A percentile compares a stretch with the other conserved stretches of the same genome.
phyloP scores from a whole-genome alignment of 2,888 invertebrate genomes.

The Cristatella mucedo region DNA sequence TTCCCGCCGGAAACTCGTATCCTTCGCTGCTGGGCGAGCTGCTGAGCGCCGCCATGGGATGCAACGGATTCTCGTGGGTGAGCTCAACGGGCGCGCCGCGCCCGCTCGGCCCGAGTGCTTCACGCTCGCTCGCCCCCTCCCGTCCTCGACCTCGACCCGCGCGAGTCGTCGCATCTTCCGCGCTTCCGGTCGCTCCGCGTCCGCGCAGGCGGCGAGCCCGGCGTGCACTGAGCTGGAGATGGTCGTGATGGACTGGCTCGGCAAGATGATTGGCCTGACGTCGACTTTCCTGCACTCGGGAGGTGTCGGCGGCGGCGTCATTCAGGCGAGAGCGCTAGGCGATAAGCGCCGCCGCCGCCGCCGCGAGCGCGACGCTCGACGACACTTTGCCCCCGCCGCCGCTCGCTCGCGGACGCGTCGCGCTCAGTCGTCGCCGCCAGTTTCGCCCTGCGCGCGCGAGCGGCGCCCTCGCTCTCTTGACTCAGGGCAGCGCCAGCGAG shows the following conservation, averaged over 20 bases:
- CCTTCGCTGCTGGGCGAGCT: slow-evolving; percentile 13
- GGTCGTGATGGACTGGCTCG: slow-evolving; percentile 86
- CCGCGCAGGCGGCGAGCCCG: slow-evolving; percentile 94
- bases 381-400: background rate
- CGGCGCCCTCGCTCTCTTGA: too few relatives aligned
- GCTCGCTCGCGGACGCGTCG: background rate
- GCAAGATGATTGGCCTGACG: slow-evolving; percentile 65
- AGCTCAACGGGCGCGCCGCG: slow-evolving; percentile 95
- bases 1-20: slow-evolving; percentile 12
- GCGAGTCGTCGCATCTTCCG: too few relatives aligned
- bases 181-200: too few relatives aligned
- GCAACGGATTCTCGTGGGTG: slow-evolving; percentile 14
- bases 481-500: slow-evolving; percentile 84
- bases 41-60: slow-evolving; percentile 12
- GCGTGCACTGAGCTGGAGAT: slow-evolving; percentile 90
- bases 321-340: slow-evolving; percentile 52
- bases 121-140: too few relatives aligned
- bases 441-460: too few relatives aligned
- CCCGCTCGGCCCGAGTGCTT: too few relatives aligned
- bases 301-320: slow-evolving; percentile 80
- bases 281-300: slow-evolving; percentile 66
- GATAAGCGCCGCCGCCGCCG: background rate
- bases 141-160: too few relatives aligned
- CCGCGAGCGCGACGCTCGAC: background rate
- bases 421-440: too few relatives aligned